Base-by-base conservation (phyloP, 2,113 vertebrate genomes). In the Ia io region DNA sequence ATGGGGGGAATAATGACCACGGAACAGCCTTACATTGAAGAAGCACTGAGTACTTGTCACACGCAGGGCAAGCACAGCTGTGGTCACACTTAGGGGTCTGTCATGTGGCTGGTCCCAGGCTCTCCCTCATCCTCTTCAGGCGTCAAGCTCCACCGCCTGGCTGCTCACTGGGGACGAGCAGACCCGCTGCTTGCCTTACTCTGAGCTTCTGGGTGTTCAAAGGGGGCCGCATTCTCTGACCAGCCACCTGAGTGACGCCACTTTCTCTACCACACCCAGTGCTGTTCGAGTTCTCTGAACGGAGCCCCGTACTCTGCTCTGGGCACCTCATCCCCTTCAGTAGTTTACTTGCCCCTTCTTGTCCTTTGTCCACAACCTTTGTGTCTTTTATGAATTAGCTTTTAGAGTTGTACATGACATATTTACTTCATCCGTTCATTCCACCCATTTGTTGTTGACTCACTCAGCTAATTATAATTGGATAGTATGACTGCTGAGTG, bases 291-390 rank as follows among this genome's bases (percentile, higher is more conserved):
- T 12, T 12, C 32, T 30, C 49, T 5, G 23, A 9, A 3, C 28
- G 2, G 0, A 6, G 8, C 10, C 63, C n/a, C 2, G 28, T 16
- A 9, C 35, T 2, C 5, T 18, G 0, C 1, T 13, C 9, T 8
- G 51, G 42, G 37, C 35, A 22, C 53, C 71, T 76, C 5, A 0
- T 6, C 42, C 44, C 10, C 18, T 32, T 18, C 9, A 16, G 17
- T 5, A 6, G 16, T 14, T 44, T 23, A 5, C 70, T 9, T 9
- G 67, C 35, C 32, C 14, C 16, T 35, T 76, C 88, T 40, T 37
- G 49, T 74, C n/a, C 35, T 59, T 79, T 23, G 17, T 71, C 51
- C 32, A 30, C 79, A 35, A 5, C 76, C 32, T 5, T n/a, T n/a
- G 0, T 44, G 1, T 92, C 59, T 30, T 83, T 25, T 56, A 20